Conservation (phyloP, 2,113 vertebrate genomes). For the Oreamnos americanus region DNA sequence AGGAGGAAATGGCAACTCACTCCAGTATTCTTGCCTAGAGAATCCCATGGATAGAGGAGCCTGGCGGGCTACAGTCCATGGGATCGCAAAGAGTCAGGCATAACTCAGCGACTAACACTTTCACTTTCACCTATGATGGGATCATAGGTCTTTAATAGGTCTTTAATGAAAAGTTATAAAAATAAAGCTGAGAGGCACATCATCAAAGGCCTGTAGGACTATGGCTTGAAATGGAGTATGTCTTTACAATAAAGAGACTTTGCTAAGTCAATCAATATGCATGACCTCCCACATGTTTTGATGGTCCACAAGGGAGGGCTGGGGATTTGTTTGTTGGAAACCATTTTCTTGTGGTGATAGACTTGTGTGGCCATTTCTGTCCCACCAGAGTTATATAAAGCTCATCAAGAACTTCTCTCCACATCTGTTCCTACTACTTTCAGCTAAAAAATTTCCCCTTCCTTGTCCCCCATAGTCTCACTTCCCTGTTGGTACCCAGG, state of each 20-base stretch:
- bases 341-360: neutral
- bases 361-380: neutral
- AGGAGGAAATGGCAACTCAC: neutral
- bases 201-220: neutral
- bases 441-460: neutral
- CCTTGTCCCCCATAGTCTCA: neutral
- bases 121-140: neutral
- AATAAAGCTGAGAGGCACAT: neutral
- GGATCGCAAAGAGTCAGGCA: neutral
- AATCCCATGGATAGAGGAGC: neutral
- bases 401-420: neutral
- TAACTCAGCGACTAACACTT: neutral
- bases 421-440: neutral
- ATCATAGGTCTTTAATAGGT: neutral
- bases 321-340: neutral
- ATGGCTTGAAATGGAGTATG: neutral
- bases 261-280: neutral
- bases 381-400: neutral
- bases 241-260: neutral
- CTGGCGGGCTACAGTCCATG: neutral
- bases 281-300: neutral
- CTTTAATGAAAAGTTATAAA: conserved; percentile 35
- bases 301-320: neutral
- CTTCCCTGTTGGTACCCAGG: neutral
- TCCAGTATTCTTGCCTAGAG: neutral